Evolutionary conservation across 2,888 invertebrate species (phyloP).

Genomic region (Scotopteryx bipunctaria): DNA sequence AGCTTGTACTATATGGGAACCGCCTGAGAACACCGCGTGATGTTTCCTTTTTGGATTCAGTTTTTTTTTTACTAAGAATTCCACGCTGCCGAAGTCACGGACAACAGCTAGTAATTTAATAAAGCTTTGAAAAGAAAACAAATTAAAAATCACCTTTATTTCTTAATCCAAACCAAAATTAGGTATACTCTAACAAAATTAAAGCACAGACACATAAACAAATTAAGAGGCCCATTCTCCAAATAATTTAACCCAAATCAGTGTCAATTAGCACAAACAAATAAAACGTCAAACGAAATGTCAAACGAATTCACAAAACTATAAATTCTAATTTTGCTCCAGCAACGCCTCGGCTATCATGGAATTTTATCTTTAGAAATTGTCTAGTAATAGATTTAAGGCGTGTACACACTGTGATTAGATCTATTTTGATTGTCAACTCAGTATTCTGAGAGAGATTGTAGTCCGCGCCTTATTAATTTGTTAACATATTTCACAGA

Average conservation of each 20-base stretch:
- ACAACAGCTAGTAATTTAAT: not conserved
- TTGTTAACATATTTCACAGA: too few species aligned
- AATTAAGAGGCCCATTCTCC: constrained; percentile 16
- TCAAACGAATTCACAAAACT: constrained; percentile 25
- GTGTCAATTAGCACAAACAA: constrained; percentile 31
- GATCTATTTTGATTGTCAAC: not conserved
- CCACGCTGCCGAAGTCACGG: too few species aligned
- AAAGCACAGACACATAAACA: constrained; percentile 11
- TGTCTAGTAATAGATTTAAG: constrained; percentile 5
- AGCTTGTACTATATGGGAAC: too few species aligned
- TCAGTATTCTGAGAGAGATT: too few species aligned
- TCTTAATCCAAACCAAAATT: constrained; percentile 10
- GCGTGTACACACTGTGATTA: not conserved
- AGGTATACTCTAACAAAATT: constrained; percentile 9
- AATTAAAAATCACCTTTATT: not conserved
- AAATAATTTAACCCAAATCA: constrained; percentile 16
- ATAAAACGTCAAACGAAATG: constrained; percentile 38
- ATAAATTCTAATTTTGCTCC: constrained; percentile 24
- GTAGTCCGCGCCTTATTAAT: too few species aligned
- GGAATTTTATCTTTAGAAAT: constrained; percentile 51
- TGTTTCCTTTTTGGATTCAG: too few species aligned
- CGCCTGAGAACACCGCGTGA: too few species aligned
- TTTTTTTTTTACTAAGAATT: too few species aligned
- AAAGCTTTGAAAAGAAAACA: not conserved
- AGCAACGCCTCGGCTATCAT: constrained; percentile 35